Conservation (phyloP, 2,113 vertebrate species). For the Elaphurus davidianus region DNA sequence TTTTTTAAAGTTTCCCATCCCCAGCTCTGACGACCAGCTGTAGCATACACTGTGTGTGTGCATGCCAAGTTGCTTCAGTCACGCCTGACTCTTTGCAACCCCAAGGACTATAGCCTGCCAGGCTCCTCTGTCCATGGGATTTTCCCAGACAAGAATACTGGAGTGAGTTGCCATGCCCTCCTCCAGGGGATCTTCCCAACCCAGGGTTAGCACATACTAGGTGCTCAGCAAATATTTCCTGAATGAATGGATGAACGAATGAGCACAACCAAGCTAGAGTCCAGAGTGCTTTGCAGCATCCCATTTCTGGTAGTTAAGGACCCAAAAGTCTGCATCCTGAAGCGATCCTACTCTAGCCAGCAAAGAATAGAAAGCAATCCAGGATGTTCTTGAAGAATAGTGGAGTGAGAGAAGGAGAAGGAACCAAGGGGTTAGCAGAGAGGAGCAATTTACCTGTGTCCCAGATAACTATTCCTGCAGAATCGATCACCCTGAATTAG, state of each 20-base stretch:
- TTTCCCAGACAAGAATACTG: background rate
- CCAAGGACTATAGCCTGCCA: background rate
- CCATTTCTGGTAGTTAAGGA: background rate
- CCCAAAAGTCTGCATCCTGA: too few relatives aligned
- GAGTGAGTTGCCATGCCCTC: background rate
- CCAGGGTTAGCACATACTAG: background rate
- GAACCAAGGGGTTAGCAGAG: accelerated
- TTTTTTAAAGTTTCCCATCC: background rate
- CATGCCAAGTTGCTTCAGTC: background rate
- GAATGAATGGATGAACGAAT: background rate
- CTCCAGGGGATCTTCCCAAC: background rate
- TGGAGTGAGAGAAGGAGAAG: background rate
- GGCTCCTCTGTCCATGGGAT: background rate
- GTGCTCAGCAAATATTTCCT: background rate
- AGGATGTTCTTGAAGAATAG: background rate
- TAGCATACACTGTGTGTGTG: background rate
- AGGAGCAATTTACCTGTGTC: accelerated
- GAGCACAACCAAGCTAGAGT: background rate
- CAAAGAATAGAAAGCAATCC: background rate
- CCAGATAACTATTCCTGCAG: background rate
- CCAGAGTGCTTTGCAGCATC: background rate
- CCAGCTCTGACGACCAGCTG: background rate
- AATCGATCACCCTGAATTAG: accelerated
- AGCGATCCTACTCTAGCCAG: background rate
- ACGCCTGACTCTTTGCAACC: background rate